Percentiles rank a stretch among this genome's conserved stretches.
These are phyloP conservation scores for Tipula helvola DNA, from an alignment of 2,888 invertebrate species.

Conservation along the genomic window DNA sequence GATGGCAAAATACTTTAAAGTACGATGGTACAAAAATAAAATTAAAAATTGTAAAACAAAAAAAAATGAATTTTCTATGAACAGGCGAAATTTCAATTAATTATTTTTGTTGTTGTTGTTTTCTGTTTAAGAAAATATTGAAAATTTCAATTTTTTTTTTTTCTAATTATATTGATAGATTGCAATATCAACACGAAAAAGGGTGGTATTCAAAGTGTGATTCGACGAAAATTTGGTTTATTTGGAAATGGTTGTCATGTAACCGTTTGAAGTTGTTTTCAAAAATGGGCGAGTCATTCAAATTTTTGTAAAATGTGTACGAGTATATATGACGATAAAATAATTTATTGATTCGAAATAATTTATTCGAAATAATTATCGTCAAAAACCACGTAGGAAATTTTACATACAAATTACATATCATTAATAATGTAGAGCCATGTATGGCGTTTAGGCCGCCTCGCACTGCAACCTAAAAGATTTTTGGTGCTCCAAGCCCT, in stretches of 20 bases:
- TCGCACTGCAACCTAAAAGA: no score
- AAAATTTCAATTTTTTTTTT: not conserved
- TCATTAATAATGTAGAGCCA: no score
- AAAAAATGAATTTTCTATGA: not conserved
- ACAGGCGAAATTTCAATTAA: not conserved
- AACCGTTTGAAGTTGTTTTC: not conserved
- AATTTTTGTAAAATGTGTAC: not conserved
- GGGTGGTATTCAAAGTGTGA: not conserved
- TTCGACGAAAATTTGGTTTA: not conserved
- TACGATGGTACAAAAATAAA: not conserved
- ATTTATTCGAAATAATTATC: no score
- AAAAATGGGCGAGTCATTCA: not conserved
- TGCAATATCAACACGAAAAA: not conserved
- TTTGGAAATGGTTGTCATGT: not conserved
- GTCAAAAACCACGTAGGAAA: no score
- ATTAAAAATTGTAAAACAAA: not conserved
- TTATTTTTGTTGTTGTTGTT: not conserved
- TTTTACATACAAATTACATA: no score
- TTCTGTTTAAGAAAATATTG: not conserved
- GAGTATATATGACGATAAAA: no score
- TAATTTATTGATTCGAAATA: no score
- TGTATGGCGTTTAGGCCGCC: no score
- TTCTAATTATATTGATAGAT: conserved; percentile 4
- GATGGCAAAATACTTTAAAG: not conserved
- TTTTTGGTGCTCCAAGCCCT: no score